Base-by-base conservation (phyloP, 2,113 vertebrate genomes). In the Petrocephalus zakoni region DNA sequence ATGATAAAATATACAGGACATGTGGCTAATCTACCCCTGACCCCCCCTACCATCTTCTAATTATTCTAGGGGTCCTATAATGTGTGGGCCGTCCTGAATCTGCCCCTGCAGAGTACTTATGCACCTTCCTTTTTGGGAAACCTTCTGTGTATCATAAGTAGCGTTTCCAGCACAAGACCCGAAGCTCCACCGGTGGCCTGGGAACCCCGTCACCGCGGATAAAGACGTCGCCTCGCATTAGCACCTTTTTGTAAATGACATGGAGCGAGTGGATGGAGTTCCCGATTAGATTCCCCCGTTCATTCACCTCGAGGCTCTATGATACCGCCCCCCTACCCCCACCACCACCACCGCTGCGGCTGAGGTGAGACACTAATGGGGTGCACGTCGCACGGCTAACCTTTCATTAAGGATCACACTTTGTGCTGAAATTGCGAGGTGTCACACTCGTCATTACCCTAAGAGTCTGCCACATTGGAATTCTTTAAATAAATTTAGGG, bases 381-480 rank as follows among this genome's bases (percentile, higher is more conserved):
- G 22, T 34, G 52, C 25, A 55, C 13, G 11, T 85, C 3, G 22
- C 7, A 21, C n/a, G n/a, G 17, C 51, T 55, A 86, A 53, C 52
- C 84, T 56, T 86, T 86, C 84, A 55, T 86, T 55, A 86, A 55
- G 84, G n/a, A 56, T 55, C 84, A 49, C 46, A 55, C 49, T 53
- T 34, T 86, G 84, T 49, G 46, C 22, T 22, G 13, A 29, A 19
- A 55, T 56, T n/a, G 84, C n/a, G 52, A 86, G 51, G 52, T 34
- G 52, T 55, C 51, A 13, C 84, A 34, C 29, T 86, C 52, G 52
- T 86, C 51, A 86, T 55, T 49, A 86, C 46, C 29, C 29, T 7
- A 34, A 86, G 22, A 19, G 22, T 86, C 52, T 86, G 49, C 7
- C 25, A 0, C 29, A 29, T n/a, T 21, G 25, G 17, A 86, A 37